These are phyloP conservation scores for Oreochromis aureus DNA, from an alignment of 2,113 vertebrate genomes.

Conservation along the genomic window DNA sequence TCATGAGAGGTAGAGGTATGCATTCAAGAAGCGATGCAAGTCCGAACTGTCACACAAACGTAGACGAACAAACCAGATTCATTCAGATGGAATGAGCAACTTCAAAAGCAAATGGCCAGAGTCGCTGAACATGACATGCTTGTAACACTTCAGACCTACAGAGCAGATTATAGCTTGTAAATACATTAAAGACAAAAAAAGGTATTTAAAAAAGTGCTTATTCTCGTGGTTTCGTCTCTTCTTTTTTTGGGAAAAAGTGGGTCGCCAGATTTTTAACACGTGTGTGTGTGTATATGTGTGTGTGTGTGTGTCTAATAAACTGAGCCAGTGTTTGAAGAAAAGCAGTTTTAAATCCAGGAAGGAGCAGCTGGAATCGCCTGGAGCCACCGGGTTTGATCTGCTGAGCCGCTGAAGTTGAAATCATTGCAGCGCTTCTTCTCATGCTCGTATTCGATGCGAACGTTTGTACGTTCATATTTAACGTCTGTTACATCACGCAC, in stretches of 20 bases:
- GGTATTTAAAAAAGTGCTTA: slow-evolving; percentile 78
- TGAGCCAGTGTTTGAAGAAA: not conserved
- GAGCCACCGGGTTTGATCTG: not conserved
- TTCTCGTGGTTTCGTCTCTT: slow-evolving; percentile 42
- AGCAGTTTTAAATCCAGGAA: not conserved
- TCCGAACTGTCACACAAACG: slow-evolving; percentile 36
- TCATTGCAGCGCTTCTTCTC: not conserved
- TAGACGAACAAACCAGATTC: slow-evolving; percentile 48
- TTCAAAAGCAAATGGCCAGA: slow-evolving; percentile 66
- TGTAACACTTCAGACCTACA: slow-evolving; percentile 87
- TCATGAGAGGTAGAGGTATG: slow-evolving; percentile 69
- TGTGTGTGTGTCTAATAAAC: not conserved
- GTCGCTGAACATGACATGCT: slow-evolving; percentile 73
- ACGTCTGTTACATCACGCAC: not conserved
- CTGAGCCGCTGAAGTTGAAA: not conserved
- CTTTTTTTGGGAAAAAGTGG: not conserved
- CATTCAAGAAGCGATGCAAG: slow-evolving; percentile 58
- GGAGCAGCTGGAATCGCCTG: not conserved
- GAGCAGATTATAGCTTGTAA: slow-evolving; percentile 96
- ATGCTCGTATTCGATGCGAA: not conserved
- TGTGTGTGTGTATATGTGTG: not conserved
- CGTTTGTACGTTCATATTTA: not conserved
- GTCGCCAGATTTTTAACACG: not conserved
- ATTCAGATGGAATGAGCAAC: slow-evolving; percentile 63
- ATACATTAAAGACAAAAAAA: slow-evolving; percentile 91